These are phyloP conservation scores for Catostomus latipinnis DNA, from an alignment of 2,797 vertebrate species.

Conservation along the genomic window DNA sequence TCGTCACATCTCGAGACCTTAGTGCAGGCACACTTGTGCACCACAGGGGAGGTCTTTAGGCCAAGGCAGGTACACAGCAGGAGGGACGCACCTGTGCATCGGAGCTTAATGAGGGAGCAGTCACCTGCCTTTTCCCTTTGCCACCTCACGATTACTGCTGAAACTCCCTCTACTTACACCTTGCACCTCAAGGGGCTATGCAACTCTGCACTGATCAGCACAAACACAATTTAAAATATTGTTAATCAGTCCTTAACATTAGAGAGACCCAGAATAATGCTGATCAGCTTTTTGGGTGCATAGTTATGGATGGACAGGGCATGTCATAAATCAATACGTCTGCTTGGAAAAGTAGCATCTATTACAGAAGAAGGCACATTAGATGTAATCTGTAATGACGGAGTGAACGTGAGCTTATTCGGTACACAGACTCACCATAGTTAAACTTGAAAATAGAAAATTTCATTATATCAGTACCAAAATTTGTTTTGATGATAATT, in stretches of 20 bases:
- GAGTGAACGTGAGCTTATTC: conserved; percentile 14
- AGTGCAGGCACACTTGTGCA: conserved; percentile 53
- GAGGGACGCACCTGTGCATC: conserved; percentile 67
- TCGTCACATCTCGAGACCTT: conserved; percentile 36
- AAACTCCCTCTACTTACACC: conserved; percentile 63
- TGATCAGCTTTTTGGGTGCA: conserved; percentile 46
- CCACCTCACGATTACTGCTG: conserved; percentile 73
- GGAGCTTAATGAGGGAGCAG: conserved; percentile 70
- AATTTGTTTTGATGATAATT: too few species aligned
- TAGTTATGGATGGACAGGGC: conserved; percentile 40
- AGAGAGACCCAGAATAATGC: conserved; percentile 37
- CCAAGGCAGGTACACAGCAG: conserved; percentile 64
- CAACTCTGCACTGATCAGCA: conserved; percentile 45
- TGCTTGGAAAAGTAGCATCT: conserved; percentile 32
- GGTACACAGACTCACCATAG: neutral
- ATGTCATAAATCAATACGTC: conserved; percentile 37
- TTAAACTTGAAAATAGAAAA: neutral
- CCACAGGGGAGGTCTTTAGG: conserved; percentile 63
- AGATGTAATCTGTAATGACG: conserved; percentile 12
- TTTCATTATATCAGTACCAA: too few species aligned
- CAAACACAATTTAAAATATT: conserved; percentile 49
- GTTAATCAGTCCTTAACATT: conserved; percentile 48
- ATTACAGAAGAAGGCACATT: conserved; percentile 3
- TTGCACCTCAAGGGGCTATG: conserved; percentile 47
- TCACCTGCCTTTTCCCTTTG: conserved; percentile 71